Evolutionary conservation across 2,888 invertebrate species (phyloP).

Genomic region (Oasisia sp.): DNA sequence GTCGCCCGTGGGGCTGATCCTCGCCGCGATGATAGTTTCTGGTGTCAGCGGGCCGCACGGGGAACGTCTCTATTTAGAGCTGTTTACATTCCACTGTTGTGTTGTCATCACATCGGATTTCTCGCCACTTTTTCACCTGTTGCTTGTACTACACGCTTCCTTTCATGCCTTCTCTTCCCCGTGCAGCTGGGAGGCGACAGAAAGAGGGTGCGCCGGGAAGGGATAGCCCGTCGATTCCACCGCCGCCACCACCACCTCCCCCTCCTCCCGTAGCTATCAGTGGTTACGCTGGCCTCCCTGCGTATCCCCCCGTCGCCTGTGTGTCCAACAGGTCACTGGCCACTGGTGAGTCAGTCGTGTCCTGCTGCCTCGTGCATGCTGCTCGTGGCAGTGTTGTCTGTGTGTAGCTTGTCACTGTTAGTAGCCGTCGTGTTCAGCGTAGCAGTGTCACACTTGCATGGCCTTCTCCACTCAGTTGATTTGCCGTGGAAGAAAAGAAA

Average conservation of each 20-base stretch:
- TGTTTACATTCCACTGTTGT: neutral
- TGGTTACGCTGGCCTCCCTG: neutral
- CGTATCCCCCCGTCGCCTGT: neutral
- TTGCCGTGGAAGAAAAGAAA: neutral
- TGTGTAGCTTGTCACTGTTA: neutral
- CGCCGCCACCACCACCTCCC: neutral
- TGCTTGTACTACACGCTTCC: slow-evolving; percentile 17
- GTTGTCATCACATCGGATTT: neutral
- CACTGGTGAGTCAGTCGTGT: neutral
- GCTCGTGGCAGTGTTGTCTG: neutral
- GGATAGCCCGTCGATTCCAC: neutral
- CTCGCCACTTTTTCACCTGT: neutral
- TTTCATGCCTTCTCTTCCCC: neutral
- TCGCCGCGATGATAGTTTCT: neutral
- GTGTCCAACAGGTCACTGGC: neutral
- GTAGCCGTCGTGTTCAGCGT: neutral
- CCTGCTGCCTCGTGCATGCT: neutral
- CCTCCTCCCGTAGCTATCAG: neutral
- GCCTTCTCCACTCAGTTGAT: neutral
- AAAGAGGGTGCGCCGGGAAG: slow-evolving; percentile 4
- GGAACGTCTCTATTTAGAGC: neutral
- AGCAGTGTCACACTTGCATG: neutral
- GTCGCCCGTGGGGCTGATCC: neutral
- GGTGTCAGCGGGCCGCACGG: neutral
- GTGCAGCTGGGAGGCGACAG: slow-evolving; percentile 10